Evolutionary conservation across 2,888 invertebrate genomes (phyloP), one percentile per base, ranked within the genome.

Genomic region (Hyposoter dolosus): DNA sequence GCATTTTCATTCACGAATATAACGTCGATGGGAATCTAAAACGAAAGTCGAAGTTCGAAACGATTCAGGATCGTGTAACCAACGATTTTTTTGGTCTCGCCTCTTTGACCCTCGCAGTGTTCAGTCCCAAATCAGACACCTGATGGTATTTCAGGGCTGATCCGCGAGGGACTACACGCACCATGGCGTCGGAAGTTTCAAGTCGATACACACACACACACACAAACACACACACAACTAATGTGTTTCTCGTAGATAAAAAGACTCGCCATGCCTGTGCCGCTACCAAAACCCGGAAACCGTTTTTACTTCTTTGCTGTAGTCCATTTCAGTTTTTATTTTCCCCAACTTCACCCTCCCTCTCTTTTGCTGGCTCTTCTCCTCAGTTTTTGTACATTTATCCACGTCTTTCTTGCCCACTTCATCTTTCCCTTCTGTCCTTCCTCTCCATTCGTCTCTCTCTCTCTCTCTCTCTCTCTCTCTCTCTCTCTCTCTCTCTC

Each of bases 201-300:
- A 65, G 17, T 12, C n/a, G 9, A 40, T 56, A n/a, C 56, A 76
- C 23, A 35, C 17, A 80, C 10, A 10, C 17, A n/a, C n/a, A n/a
- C n/a, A n/a, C n/a, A n/a, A n/a, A n/a, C 56, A 76, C 23, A 35
- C 17, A 63, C 32, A 28, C 75, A 63, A 35, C 56, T 19, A 28
- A 47, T 35, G 50, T 76, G 47, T 79, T 17, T 56, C 71, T 85
- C 85, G 82, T 91, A 91, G 91, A 90, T 90, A 91, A 91, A 90
- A 91, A 89, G 89, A 89, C 88, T 84, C 86, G 83, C 83, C 83
- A 40, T 89, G 72, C 72, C 81, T 76, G 40, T 50, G 68, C 71
- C 84, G 82, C 76, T 28, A 66, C 82, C 78, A 78, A 28, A 60
- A 81, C 23, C 72, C 84, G 82, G 86, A 88, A 88, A 87, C 86